Evolutionary conservation across 2,888 invertebrate species (phyloP).

Genomic region (Drosophila demipolita): DNA sequence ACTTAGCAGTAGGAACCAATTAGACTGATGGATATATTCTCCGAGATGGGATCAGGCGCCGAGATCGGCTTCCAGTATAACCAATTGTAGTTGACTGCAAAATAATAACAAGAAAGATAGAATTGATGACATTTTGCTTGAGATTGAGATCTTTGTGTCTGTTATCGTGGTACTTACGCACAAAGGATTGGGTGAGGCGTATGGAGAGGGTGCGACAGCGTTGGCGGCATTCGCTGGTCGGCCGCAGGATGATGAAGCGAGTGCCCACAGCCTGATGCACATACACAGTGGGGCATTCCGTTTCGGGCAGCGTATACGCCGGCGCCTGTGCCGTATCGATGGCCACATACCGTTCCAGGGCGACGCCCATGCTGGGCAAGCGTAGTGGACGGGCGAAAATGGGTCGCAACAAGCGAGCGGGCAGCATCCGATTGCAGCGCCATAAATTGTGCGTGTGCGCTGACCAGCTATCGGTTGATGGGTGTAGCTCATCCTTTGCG

Average conservation of each 20-base stretch:
- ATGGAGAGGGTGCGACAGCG: constrained; percentile 90
- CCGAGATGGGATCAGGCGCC: constrained; percentile 87
- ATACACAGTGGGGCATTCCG: constrained; percentile 93
- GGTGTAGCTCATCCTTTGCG: not conserved
- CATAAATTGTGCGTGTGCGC: constrained; percentile 83
- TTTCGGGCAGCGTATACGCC: constrained; percentile 90
- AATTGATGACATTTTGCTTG: not conserved
- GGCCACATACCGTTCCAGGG: constrained; percentile 91
- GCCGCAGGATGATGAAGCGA: constrained; percentile 89
- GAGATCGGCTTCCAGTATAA: constrained; percentile 91
- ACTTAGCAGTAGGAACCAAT: constrained; percentile 89
- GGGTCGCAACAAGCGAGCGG: constrained; percentile 89
- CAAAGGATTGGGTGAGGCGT: constrained; percentile 89
- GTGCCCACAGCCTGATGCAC: constrained; percentile 90
- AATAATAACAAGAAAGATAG: not conserved
- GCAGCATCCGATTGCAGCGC: constrained; percentile 92
- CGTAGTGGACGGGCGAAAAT: constrained; percentile 90
- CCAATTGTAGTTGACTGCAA: constrained; percentile 91
- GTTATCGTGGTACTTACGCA: constrained; percentile 88
- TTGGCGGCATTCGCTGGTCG: constrained; percentile 91
- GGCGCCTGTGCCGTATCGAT: constrained; percentile 90
- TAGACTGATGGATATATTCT: constrained; percentile 87
- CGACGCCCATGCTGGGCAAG: constrained; percentile 90
- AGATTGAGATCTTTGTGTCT: not conserved
- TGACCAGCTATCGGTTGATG: constrained; percentile 10